Evolutionary conservation across 2,888 invertebrate genomes (phyloP).

Genomic region (Alviniconcha strummeri): DNA sequence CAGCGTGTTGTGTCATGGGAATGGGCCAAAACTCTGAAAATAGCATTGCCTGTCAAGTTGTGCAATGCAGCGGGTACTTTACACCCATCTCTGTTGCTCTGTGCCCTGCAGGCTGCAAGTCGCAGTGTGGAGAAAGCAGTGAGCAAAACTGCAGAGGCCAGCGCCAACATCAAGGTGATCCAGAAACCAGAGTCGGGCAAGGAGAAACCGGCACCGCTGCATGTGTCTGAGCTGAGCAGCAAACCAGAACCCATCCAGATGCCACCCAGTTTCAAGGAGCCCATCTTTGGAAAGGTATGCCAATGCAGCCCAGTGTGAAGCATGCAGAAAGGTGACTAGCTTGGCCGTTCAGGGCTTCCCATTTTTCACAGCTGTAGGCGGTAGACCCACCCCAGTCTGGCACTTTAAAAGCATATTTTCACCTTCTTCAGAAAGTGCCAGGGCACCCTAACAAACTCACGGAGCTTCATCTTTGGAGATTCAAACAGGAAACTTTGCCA

Average conservation of each 20-base stretch:
- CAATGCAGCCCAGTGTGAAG: too few relatives aligned
- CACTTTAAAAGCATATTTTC: background rate
- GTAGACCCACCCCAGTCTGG: background rate
- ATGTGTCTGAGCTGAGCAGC: constrained; percentile 12
- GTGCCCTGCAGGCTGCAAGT: constrained; percentile 36
- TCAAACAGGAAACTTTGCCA: too few relatives aligned
- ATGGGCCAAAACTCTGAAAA: too few relatives aligned
- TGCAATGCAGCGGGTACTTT: too few relatives aligned
- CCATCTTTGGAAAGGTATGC: constrained; percentile 57
- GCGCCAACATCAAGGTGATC: constrained; percentile 58
- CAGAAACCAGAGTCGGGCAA: constrained; percentile 58
- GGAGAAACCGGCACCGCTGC: constrained; percentile 26
- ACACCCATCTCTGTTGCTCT: too few relatives aligned
- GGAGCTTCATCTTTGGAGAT: too few relatives aligned
- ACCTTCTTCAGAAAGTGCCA: too few relatives aligned
- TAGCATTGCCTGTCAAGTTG: too few relatives aligned
- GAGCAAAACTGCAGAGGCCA: constrained; percentile 56
- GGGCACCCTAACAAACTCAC: too few relatives aligned
- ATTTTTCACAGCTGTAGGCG: background rate
- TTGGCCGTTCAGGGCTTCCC: too few relatives aligned
- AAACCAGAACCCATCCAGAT: constrained; percentile 70
- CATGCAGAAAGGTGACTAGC: too few relatives aligned
- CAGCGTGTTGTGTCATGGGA: too few relatives aligned
- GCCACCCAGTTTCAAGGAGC: constrained; percentile 69
- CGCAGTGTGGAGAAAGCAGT: constrained; percentile 61